A percentile compares a stretch with the other conserved stretches of the same genome.
Evolutionary conservation across 2,113 vertebrate genomes (phyloP).

Genomic region (Nestor notabilis): DNA sequence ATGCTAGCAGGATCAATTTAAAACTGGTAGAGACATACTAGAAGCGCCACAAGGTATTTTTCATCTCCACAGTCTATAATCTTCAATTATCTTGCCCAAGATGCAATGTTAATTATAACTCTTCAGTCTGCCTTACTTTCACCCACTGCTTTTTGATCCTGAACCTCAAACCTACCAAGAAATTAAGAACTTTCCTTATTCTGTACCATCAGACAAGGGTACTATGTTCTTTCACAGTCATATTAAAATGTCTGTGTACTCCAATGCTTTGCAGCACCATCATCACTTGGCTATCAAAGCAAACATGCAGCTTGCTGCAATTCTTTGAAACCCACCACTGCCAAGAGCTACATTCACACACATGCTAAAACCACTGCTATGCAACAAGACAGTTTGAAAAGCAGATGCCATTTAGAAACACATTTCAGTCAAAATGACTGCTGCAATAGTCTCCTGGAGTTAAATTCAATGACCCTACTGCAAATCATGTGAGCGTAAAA

Average conservation of each 20-base stretch:
- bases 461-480: constrained; percentile 31
- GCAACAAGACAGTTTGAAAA: neutral
- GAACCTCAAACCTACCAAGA: neutral
- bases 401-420: constrained; percentile 1
- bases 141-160: neutral
- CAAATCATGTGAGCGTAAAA: neutral
- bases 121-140: neutral
- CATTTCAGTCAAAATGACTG: constrained; percentile 29
- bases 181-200: neutral
- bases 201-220: neutral
- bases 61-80: neutral
- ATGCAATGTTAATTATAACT: neutral
- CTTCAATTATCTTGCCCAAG: neutral
- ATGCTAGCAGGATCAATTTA: neutral
- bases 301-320: neutral
- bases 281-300: neutral
- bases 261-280: neutral
- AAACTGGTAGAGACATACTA: neutral
- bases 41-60: neutral
- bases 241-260: neutral
- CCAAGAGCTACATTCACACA: neutral
- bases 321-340: neutral
- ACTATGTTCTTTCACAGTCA: neutral
- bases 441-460: neutral
- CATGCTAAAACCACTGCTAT: neutral